Evolutionary conservation across 1,140 invertebrate species (phyloP), one percentile per base, ranked within the genome.

Genomic region (Drosophila pseudoobscura): DNA sequence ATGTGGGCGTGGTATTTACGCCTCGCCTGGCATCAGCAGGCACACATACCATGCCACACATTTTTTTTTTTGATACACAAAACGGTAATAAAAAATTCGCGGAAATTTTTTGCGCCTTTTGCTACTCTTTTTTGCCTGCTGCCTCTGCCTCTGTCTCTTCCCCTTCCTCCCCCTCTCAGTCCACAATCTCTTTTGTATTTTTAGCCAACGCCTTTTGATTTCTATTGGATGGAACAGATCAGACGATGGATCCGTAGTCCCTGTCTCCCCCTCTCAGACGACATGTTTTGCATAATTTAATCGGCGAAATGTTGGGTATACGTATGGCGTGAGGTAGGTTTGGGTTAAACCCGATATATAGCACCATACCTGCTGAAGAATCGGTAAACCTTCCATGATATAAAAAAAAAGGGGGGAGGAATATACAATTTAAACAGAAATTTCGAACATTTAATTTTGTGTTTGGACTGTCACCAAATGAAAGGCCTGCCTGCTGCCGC

Each of bases 31-130:
- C 65, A 61, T n/a, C 41, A 59, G 11, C 29, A 35, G 15, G 20
- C 11, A 22, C 39, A 15, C 11, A 31, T 8, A 24, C 9, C 31
- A 35, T 3, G 17, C 26, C 43, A 45, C 31, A 60, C 58, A 56
- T 64, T 71, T 15, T 15, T 15, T 47, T 17, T 47, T 47, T 60
- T 57, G 24, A 39, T 51, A 59, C 35, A 49, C 29, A 46, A 39
- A 20, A 44, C 39, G 71, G 31, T n/a, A 63, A 80, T 66, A 73
- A 75, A 83, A 75, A 84, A 84, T 84, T 79, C 35, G 65, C 71
- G 65, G 70, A 84, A 76, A 75, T 65, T 75, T 77, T 62, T 15
- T 31, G 20, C 22, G 43, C 26, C 31, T 57, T 59, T 64, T 60
- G 52, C 29, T 29, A 39, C 35, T 39, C 35, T 35, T 54, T 45